Base-by-base conservation (phyloP, 2,888 invertebrate species). In the Patella depressa region DNA sequence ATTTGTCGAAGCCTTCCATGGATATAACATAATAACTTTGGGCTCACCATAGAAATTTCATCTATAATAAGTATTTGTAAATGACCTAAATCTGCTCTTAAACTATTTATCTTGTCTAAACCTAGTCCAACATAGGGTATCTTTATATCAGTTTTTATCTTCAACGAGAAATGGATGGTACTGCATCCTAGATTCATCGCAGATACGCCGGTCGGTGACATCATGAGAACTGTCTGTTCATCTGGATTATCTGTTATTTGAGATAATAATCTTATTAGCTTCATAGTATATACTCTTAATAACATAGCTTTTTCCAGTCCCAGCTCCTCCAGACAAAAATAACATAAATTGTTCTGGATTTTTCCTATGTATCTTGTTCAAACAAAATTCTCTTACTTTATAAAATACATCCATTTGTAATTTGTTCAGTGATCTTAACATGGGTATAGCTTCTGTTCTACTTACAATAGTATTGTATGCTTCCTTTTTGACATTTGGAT, bases 201-300 rank as follows among this genome's bases (percentile, higher is more conserved):
- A 2, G 76, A 72, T 17, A 72, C 59, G 17, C 72, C 72, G 7
- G 72, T 71, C 7, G 72, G 72, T 1, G 9, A 54, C 0, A 74
- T n/a, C 17, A 79, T 29, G 3, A 72, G 34, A 15, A 76, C 69
- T n/a, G 71, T 69, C 45, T 45, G 53, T 45, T 76, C 78, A 71
- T 71, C 71, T n/a, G 74, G 71, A 19, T n/a, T 78, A 24, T 19
- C 53, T 19, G 12, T 34, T 24, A 24, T 34, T 19, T 71, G 15
- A 9, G 65, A 15, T 19, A 79, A 65, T 14, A 78, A 15, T 54
- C 65, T n/a, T 53, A 17, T 12, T 71, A 15, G 74, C 71, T 78
- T 78, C 76, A 65, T 76, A 76, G 72, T 78, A 17, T 2, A 78
- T 19, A 45, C 72, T 55, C 45, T 78, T 76, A 12, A 76, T 45